Conservation (phyloP, 53 echinoderm and acorn worm species). For the Mesocentrotus franciscanus region DNA sequence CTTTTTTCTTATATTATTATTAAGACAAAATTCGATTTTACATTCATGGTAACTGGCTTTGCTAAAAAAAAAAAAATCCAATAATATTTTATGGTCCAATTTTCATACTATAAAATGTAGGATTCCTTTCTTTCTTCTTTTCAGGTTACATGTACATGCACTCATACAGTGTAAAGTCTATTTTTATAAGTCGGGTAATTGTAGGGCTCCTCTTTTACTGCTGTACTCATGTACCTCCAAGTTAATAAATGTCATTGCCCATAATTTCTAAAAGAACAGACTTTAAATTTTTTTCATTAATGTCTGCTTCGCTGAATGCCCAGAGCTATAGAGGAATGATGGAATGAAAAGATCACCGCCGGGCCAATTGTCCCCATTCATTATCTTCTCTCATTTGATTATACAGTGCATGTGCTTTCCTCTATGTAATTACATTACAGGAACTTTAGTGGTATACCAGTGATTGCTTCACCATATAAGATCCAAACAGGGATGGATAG, state of each 20-base stretch:
- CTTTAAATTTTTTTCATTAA: not conserved
- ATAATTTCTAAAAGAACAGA: not conserved
- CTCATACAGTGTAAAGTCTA: not conserved
- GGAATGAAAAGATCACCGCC: not conserved
- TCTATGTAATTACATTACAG: constrained; percentile 29
- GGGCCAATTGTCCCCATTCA: constrained; percentile 32
- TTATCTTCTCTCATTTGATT: constrained; percentile 11
- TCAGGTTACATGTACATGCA: not conserved
- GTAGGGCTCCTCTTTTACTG: not conserved
- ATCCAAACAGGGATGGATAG: not conserved
- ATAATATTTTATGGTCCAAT: not conserved
- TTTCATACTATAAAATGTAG: not conserved
- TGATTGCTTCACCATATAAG: constrained; percentile 9
- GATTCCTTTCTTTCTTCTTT: not conserved
- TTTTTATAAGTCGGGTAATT: not conserved
- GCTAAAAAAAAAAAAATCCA: not conserved
- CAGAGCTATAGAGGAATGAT: not conserved
- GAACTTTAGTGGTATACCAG: not conserved
- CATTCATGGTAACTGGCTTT: not conserved
- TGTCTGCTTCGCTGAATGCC: not conserved
- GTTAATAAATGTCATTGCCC: not conserved
- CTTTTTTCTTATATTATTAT: not conserved
- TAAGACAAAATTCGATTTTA: not conserved
- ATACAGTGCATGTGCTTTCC: not conserved
- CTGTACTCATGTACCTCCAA: not conserved